Evolutionary conservation across 2,113 vertebrate genomes (phyloP), one percentile per base, ranked within the genome.

Genomic region (Chaetorhynchus papuensis): DNA sequence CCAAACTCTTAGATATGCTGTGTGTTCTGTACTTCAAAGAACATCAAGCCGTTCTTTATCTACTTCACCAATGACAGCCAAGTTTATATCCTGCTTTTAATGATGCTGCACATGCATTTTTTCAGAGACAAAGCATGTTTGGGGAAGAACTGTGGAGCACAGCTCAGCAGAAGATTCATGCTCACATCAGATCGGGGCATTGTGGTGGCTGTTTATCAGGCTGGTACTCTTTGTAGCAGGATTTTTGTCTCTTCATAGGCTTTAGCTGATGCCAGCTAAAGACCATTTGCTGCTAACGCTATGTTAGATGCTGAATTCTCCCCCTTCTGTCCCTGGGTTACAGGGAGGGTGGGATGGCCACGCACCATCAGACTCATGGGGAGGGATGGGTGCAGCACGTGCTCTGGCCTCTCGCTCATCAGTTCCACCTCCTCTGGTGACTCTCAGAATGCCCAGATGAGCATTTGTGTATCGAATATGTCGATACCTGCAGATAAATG

Each of bases 21-120:
- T 61, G 69, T 77, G 69, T 70, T 94, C 64, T 63, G n/a, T 27
- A 91, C 88, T 93, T 94, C 90, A 96, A 74, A 93, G 90, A 49
- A 63, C 47, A 54, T 63, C 65, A 63, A 60, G 41, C 47, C 7
- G 8, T 44, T 65, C 78, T 84, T 95, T 87, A 91, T 74, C 64
- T 52, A 22, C 65, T 87, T 84, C 47, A 75, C 47, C 69, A 70
- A 15, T 21, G 88, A 78, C 84, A 94, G 61, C 45, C 45, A 74
- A 82, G 57, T 63, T 53, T 35, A 24, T 47, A 82, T 90, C n/a
- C 64, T 82, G 70, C 75, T 91, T 91, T 89, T 78, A 78, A 84
- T 39, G 82, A 70, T 82, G 88, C 77, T 3, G 16, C 93, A 77
- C 20, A 26, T 18, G 60, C 53, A 8, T 76, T 89, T 74, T 93